Conservation (phyloP, 2,888 invertebrate species). For the Hyles lineata region DNA sequence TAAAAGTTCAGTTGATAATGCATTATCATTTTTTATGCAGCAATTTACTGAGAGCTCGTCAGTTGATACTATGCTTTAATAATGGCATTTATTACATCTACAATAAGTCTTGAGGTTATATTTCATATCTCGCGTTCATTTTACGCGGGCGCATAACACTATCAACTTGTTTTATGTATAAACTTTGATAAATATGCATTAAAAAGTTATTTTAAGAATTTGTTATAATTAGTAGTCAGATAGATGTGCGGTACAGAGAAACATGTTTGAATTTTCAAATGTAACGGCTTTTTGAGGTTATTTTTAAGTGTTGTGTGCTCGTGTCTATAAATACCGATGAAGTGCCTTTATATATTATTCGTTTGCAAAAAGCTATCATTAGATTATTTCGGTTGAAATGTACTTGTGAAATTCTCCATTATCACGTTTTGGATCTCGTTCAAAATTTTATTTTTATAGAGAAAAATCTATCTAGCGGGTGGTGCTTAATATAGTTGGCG, state of each 20-base stretch:
- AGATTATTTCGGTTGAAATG: constrained; percentile 51
- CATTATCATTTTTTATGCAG: constrained; percentile 59
- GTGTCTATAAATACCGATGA: not conserved
- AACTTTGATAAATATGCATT: not conserved
- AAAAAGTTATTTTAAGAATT: constrained; percentile 18
- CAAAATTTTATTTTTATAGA: constrained; percentile 66
- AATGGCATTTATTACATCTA: constrained; percentile 68
- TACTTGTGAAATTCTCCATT: constrained; percentile 61
- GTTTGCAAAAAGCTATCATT: constrained; percentile 63
- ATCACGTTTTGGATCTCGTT: constrained; percentile 71
- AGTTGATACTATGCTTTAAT: constrained; percentile 50
- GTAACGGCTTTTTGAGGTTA: not conserved
- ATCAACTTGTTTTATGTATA: constrained; percentile 10
- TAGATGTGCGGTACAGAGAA: not conserved
- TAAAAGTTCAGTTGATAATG: constrained; percentile 59
- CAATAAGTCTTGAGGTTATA: not conserved
- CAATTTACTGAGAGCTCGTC: constrained; percentile 52
- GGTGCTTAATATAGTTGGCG: constrained; percentile 74
- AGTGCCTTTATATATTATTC: constrained; percentile 35
- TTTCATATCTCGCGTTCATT: constrained; percentile 17
- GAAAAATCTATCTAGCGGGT: constrained; percentile 66
- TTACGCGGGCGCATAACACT: constrained; percentile 11
- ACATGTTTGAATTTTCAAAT: not conserved
- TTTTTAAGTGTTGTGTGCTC: not conserved
- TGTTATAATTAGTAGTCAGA: not conserved